These are phyloP conservation scores for Fopius arisanus DNA, from an alignment of 1,140 invertebrate genomes.

Conservation along the genomic window DNA sequence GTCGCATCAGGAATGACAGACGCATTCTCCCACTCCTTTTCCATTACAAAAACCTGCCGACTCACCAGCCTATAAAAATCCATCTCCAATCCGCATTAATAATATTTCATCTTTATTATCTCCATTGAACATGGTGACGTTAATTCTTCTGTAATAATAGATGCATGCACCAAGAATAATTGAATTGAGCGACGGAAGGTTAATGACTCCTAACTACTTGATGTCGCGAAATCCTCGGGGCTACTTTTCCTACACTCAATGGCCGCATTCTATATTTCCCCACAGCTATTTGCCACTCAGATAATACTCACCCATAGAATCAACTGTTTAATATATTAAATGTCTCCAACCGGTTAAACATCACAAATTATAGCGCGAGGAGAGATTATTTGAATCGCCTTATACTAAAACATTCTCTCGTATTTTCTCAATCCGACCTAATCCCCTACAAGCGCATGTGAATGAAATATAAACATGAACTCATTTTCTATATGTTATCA, in stretches of 20 bases:
- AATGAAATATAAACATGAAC: not conserved
- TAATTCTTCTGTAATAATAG: not conserved
- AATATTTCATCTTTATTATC: not conserved
- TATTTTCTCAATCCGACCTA: slow-evolving; percentile 14
- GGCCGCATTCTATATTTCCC: slow-evolving; percentile 22
- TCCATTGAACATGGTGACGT: not conserved
- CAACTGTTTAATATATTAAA: slow-evolving; percentile 9
- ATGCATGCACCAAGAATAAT: not conserved
- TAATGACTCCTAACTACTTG: slow-evolving; percentile 5
- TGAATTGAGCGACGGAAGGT: slow-evolving; percentile 15
- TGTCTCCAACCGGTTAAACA: not conserved
- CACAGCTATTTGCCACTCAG: not conserved
- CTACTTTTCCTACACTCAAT: slow-evolving; percentile 9
- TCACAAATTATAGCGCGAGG: not conserved
- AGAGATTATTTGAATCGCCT: not conserved
- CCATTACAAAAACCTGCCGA: not conserved
- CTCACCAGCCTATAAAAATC: not conserved
- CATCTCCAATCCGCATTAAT: not conserved
- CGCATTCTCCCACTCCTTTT: slow-evolving; percentile 7
- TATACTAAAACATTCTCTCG: too few species aligned
- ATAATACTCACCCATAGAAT: not conserved
- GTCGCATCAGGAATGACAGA: slow-evolving; percentile 22
- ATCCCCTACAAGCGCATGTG: slow-evolving; percentile 2
- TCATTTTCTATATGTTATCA: not conserved
- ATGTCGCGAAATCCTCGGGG: not conserved